Conservation (phyloP, 92 coral and sea anemone genomes). For the Bergia sp. region DNA sequence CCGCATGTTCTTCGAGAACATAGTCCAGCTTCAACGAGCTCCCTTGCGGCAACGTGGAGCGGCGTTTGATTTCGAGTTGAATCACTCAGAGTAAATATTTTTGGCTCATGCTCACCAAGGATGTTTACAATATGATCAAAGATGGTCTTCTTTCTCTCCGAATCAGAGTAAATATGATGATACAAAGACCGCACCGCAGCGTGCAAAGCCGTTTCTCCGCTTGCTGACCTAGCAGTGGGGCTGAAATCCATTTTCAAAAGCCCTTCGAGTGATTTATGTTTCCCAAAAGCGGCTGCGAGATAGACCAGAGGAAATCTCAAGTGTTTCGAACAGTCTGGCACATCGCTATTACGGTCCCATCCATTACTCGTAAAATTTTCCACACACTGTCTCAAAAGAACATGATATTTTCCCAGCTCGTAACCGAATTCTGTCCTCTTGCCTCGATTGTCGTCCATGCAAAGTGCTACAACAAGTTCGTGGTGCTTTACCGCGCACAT, state of each 20-base stretch:
- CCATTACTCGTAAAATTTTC: conserved; percentile 58
- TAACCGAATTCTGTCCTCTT: conserved; percentile 56
- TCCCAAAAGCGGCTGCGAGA: conserved; percentile 80
- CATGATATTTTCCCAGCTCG: conserved; percentile 61
- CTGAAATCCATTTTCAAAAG: conserved; percentile 67
- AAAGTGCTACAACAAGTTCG: conserved; percentile 68
- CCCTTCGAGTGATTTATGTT: conserved; percentile 64
- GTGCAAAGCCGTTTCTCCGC: conserved; percentile 72
- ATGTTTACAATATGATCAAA: conserved; percentile 59
- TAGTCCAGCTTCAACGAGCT: conserved; percentile 54
- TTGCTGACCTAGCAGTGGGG: conserved; percentile 54
- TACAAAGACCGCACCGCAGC: conserved; percentile 67
- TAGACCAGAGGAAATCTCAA: conserved; percentile 63
- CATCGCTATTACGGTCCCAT: conserved; percentile 64
- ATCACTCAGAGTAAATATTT: conserved; percentile 50
- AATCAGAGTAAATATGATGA: conserved; percentile 52
- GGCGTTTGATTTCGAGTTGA: conserved; percentile 48
- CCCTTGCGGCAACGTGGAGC: conserved; percentile 58
- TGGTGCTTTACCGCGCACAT: conserved; percentile 63
- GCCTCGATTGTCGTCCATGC: conserved; percentile 61
- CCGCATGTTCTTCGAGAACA: conserved; percentile 46
- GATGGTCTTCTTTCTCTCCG: conserved; percentile 49
- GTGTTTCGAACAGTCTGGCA: conserved; percentile 60
- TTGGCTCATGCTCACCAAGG: conserved; percentile 50
- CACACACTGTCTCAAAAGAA: conserved; percentile 60